These are phyloP conservation scores for Cloeon dipterum DNA, from an alignment of 2,888 invertebrate species.

Conservation along the genomic window DNA sequence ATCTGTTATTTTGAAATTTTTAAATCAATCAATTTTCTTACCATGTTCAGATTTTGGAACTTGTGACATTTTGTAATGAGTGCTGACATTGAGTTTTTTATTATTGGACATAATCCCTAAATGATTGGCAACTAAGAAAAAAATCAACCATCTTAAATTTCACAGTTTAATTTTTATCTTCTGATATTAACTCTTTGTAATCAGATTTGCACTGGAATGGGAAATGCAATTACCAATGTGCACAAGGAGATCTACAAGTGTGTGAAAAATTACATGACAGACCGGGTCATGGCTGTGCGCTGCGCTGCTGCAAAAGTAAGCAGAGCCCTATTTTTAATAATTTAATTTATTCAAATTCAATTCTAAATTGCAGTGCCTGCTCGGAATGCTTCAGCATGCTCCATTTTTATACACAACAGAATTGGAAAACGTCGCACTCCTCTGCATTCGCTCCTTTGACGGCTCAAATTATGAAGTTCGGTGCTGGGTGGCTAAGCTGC, in stretches of 20 bases:
- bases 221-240: conserved; percentile 66
- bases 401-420: conserved; percentile 69
- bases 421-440: conserved; percentile 71
- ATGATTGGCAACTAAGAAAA: no score
- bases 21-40: no score
- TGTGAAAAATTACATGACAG: conserved; percentile 65
- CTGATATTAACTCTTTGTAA: no score
- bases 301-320: conserved; percentile 65
- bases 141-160: no score
- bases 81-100: no score
- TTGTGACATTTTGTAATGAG: no score
- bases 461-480: conserved; percentile 80
- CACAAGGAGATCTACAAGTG: conserved; percentile 83
- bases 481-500: conserved; percentile 73
- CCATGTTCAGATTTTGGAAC: no score
- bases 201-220: conserved; percentile 82
- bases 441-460: conserved; percentile 80
- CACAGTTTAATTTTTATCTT: no score
- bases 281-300: conserved; percentile 78
- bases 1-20: no score
- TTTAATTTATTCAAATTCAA: not conserved
- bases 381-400: conserved; percentile 73
- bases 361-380: conserved; percentile 38
- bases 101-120: no score
- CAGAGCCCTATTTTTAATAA: not conserved